A percentile compares a stretch with the other conserved stretches of the same genome.
Evolutionary conservation across 2,113 vertebrate genomes (phyloP).

Genomic region (Apodemus speciosus): DNA sequence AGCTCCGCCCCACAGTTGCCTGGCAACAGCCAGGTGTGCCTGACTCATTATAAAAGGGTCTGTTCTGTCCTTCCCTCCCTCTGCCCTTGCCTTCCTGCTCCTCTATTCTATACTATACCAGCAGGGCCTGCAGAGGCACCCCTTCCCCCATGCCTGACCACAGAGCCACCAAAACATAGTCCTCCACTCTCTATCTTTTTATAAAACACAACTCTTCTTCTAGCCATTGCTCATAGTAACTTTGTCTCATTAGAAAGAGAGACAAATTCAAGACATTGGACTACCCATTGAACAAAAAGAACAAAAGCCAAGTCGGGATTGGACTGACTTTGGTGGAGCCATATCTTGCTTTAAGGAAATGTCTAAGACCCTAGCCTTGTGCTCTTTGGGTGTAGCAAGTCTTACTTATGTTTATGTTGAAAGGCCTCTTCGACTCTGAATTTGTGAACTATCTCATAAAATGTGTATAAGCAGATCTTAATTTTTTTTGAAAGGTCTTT

Average conservation of each 20-base stretch:
- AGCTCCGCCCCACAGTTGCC: too few species aligned
- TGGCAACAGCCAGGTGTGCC: too few species aligned
- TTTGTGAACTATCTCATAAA: constrained; percentile 8
- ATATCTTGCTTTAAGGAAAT: not conserved
- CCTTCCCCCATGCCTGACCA: too few species aligned
- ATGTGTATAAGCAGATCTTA: not conserved
- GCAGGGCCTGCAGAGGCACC: too few species aligned
- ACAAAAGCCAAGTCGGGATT: not conserved
- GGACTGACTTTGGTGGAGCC: not conserved
- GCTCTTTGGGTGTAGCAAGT: not conserved
- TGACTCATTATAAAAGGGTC: too few species aligned
- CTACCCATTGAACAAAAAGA: not conserved
- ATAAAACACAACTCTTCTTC: not conserved
- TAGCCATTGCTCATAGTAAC: not conserved
- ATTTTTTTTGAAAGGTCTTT: not conserved
- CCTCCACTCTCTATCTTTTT: too few species aligned
- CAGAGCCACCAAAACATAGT: too few species aligned
- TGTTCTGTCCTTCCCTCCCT: too few species aligned
- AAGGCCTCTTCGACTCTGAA: constrained; percentile 3
- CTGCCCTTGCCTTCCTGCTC: too few species aligned
- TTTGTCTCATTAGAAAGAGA: constrained; percentile 19
- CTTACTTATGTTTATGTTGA: not conserved
- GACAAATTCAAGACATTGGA: not conserved
- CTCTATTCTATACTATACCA: too few species aligned
- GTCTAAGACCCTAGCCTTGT: not conserved